Conservation (phyloP, 1,140 invertebrate species). For the Marisa cornuarietis region DNA sequence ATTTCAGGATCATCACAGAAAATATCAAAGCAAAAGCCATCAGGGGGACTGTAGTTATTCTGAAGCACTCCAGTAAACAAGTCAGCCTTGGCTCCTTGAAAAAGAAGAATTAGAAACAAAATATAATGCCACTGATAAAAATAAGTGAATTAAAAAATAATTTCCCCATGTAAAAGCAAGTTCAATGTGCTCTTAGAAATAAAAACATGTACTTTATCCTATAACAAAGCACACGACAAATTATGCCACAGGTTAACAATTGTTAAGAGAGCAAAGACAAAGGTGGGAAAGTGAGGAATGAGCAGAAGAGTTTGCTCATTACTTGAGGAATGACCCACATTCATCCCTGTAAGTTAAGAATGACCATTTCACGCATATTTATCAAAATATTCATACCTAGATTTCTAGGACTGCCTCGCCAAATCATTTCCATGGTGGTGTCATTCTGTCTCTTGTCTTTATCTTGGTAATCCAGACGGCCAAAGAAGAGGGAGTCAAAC, state of each 20-base stretch:
- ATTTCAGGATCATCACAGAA: conserved; percentile 83
- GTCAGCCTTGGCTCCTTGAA: conserved; percentile 66
- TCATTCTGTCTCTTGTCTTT: conserved; percentile 73
- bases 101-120: too few species aligned
- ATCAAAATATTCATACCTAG: conserved; percentile 53
- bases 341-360: too few species aligned
- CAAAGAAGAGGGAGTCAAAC: conserved; percentile 87
- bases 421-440: conserved; percentile 85
- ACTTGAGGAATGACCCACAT: too few species aligned
- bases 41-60: conserved; percentile 83
- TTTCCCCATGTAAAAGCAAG: too few species aligned
- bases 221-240: too few species aligned
- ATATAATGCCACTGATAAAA: too few species aligned
- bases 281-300: too few species aligned
- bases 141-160: background rate
- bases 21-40: conserved; percentile 90
- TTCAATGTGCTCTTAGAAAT: background rate
- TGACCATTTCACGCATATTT: too few species aligned
- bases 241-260: too few species aligned
- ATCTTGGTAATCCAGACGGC: conserved; percentile 88
- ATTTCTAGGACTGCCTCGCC: conserved; percentile 72
- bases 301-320: too few species aligned
- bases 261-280: too few species aligned
- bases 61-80: conserved; percentile 67
- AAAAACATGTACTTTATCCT: too few species aligned